A percentile compares a stretch with the other conserved stretches of the same genome.
Evolutionary conservation across 2,797 vertebrate genomes (phyloP).

Genomic region (Echeneis naucrates): DNA sequence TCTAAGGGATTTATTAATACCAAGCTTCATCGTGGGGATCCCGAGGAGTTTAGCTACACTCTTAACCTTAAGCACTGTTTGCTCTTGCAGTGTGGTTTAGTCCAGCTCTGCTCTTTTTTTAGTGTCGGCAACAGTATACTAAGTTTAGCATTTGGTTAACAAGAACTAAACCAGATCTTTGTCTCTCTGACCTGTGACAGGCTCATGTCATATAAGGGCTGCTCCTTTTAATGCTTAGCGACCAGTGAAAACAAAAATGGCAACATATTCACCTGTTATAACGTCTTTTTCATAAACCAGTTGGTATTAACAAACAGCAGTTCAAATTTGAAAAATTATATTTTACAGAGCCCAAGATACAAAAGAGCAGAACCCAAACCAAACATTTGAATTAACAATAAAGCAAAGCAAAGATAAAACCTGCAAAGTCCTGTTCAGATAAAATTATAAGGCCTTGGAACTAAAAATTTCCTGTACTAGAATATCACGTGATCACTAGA

Average conservation of each 20-base stretch:
- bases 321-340: neutral
- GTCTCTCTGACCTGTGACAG: neutral
- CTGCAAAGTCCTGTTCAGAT: neutral
- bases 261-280: too few species aligned
- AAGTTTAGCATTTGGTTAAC: neutral
- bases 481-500: neutral
- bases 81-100: neutral
- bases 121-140: neutral
- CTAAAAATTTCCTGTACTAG: neutral
- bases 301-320: neutral
- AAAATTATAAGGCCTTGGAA: too few species aligned
- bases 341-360: neutral
- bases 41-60: neutral
- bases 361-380: too few species aligned
- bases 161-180: neutral
- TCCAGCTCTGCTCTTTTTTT: neutral
- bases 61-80: neutral
- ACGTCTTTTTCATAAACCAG: neutral
- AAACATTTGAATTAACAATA: too few species aligned
- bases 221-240: neutral
- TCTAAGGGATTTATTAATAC: neutral
- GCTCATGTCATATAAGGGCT: neutral
- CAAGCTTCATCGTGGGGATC: neutral
- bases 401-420: neutral
- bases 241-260: neutral